Evolutionary conservation across 2,113 vertebrate genomes (phyloP).

Genomic region (Channa maculata): DNA sequence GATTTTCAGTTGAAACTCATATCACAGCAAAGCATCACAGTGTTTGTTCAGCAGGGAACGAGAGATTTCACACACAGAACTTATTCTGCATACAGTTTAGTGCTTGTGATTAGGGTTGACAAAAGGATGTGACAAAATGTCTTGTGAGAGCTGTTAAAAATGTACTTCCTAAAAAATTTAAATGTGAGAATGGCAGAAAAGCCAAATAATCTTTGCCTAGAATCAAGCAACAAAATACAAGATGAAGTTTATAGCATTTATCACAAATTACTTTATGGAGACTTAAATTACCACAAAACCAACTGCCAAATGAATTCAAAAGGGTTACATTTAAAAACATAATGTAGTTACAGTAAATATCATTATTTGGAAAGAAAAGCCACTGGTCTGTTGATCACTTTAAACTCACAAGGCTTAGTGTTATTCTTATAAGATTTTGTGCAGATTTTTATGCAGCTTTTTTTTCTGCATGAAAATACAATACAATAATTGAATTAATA

Average conservation of each 20-base stretch:
- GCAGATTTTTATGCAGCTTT: too few species aligned
- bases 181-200: neutral
- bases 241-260: neutral
- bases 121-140: conserved; percentile 38
- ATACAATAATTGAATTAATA: too few species aligned
- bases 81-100: conserved; percentile 45
- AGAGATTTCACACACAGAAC: conserved; percentile 38
- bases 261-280: neutral
- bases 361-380: neutral
- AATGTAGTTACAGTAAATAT: too few species aligned
- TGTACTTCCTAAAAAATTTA: conserved; percentile 18
- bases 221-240: conserved; percentile 1
- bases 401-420: too few species aligned
- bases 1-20: conserved; percentile 56
- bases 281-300: too few species aligned
- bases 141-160: conserved; percentile 23
- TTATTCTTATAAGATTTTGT: too few species aligned
- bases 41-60: conserved; percentile 61
- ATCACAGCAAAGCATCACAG: conserved; percentile 54
- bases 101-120: conserved; percentile 43
- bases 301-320: too few species aligned
- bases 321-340: too few species aligned
- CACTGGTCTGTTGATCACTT: too few species aligned
- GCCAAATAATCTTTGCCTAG: neutral
- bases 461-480: too few species aligned